phyloP scores from a whole-genome alignment of 2,888 invertebrate species.

The Smittia sp. region DNA sequence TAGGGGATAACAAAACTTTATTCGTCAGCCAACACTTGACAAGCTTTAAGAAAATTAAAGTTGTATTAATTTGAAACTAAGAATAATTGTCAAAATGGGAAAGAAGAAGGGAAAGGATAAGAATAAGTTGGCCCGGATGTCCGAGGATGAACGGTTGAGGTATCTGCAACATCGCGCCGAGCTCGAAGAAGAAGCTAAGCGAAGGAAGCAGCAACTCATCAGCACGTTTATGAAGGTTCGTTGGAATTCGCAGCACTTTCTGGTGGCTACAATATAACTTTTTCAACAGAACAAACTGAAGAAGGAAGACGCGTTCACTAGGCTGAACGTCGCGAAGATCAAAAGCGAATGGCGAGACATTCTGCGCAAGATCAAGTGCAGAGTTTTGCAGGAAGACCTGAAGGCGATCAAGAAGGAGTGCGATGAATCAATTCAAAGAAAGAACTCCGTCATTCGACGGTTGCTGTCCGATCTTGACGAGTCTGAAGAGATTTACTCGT shows the following conservation, averaged over 20 bases:
- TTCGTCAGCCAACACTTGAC: too few relatives aligned
- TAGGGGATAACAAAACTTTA: too few relatives aligned
- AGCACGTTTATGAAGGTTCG: slow-evolving; percentile 69
- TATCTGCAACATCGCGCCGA: slow-evolving; percentile 81
- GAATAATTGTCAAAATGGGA: too few relatives aligned
- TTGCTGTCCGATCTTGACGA: slow-evolving; percentile 66
- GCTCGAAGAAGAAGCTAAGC: slow-evolving; percentile 74
- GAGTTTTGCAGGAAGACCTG: slow-evolving; percentile 68
- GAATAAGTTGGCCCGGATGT: slow-evolving; percentile 77
- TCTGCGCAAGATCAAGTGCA: slow-evolving; percentile 71
- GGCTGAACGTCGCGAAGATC: slow-evolving; percentile 77
- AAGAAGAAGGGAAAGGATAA: slow-evolving; percentile 70
- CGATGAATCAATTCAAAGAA: slow-evolving; percentile 55
- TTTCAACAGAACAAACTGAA: slow-evolving; percentile 71
- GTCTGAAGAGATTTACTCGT: slow-evolving; percentile 70
- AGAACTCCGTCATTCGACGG: slow-evolving; percentile 61
- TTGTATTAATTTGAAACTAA: too few relatives aligned
- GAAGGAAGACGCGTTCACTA: slow-evolving; percentile 74
- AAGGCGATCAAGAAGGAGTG: slow-evolving; percentile 56
- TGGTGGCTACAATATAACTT: slow-evolving; percentile 20
- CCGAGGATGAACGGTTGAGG: slow-evolving; percentile 75
- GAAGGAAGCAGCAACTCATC: slow-evolving; percentile 76
- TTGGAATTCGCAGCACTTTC: not conserved
- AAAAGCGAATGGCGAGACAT: slow-evolving; percentile 82
- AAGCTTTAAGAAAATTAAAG: too few relatives aligned